Evolutionary conservation across 2,113 vertebrate species (phyloP).

Genomic region (Hemiprocne comata): DNA sequence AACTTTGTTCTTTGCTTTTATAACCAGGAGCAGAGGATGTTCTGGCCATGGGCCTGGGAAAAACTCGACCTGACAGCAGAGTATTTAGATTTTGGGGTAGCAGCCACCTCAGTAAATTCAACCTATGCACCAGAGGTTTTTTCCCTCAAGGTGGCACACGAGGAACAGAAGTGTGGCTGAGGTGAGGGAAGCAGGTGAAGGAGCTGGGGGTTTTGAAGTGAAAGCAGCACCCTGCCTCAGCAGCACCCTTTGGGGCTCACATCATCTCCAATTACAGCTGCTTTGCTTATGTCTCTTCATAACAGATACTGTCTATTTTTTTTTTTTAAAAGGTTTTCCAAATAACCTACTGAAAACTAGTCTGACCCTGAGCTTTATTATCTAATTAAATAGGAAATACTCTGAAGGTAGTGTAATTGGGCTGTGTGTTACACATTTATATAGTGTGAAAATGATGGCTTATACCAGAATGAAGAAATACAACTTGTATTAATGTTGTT

Average conservation of each 20-base stretch:
- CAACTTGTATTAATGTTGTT: background rate
- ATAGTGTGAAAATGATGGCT: background rate
- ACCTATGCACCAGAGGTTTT: background rate
- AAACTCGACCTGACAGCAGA: background rate
- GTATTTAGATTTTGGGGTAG: background rate
- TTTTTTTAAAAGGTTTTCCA: background rate
- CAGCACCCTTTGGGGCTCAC: background rate
- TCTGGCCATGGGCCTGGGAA: too few species aligned
- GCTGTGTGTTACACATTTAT: background rate
- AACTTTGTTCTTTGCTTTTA: background rate
- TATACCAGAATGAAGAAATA: background rate
- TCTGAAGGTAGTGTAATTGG: background rate
- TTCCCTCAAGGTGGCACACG: slow-evolving; percentile 62
- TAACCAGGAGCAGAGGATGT: background rate
- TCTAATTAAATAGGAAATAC: background rate
- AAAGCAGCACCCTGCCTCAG: background rate
- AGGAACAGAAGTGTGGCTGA: background rate
- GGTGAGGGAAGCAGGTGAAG: background rate
- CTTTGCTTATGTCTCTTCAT: background rate
- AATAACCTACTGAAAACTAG: background rate
- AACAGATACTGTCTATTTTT: background rate
- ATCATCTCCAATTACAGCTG: background rate
- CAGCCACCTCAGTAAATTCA: background rate
- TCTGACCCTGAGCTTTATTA: background rate
- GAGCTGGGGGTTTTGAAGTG: background rate